Evolutionary conservation across 2,888 invertebrate genomes (phyloP).

Genomic region (Gibbula magus): DNA sequence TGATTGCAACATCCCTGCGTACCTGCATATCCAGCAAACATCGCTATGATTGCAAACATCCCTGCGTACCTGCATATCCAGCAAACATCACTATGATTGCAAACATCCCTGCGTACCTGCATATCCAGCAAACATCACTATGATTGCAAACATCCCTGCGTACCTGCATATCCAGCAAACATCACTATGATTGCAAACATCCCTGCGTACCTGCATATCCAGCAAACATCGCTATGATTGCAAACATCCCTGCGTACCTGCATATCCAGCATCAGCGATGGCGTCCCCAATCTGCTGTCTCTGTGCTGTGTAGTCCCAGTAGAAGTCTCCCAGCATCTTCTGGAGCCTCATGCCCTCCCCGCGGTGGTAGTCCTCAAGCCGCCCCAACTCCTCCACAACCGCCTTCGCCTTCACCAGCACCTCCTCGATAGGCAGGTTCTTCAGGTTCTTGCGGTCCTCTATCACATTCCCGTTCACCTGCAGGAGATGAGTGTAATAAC

Average conservation of each 20-base stretch:
- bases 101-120: no score
- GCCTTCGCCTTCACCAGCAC: constrained; percentile 54
- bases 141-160: no score
- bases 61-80: no score
- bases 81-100: no score
- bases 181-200: no score
- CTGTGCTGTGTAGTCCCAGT: constrained; percentile 62
- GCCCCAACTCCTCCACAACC: constrained; percentile 58
- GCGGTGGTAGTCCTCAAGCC: constrained; percentile 64
- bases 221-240: no score
- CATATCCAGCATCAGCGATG: constrained; percentile 61
- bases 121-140: no score
- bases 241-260: constrained; percentile 51
- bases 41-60: no score
- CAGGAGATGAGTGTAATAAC: not conserved
- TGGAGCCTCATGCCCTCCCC: constrained; percentile 65
- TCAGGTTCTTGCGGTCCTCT: constrained; percentile 35
- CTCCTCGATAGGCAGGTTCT: constrained; percentile 56
- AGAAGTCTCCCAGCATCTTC: constrained; percentile 65
- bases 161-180: no score
- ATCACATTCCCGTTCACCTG: constrained; percentile 27
- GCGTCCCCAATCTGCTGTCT: constrained; percentile 57
- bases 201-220: no score
- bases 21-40: no score
- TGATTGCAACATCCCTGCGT: no score